These are phyloP conservation scores for Semicossyphus pulcher DNA, from an alignment of 2,113 vertebrate genomes.

Conservation along the genomic window DNA sequence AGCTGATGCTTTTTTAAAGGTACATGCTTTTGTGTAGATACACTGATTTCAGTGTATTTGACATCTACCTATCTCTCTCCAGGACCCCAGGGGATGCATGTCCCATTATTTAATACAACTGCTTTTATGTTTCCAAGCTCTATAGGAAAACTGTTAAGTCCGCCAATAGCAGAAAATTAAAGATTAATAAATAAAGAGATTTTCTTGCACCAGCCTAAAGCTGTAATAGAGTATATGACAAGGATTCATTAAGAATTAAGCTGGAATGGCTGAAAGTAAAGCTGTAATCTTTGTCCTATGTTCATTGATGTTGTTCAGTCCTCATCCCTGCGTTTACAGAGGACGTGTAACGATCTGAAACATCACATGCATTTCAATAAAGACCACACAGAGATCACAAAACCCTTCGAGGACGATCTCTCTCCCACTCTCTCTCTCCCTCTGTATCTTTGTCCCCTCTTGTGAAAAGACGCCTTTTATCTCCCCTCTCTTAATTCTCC, in stretches of 20 bases:
- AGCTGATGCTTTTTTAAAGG: background rate
- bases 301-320: background rate
- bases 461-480: conserved; percentile 43
- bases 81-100: background rate
- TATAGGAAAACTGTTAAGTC: background rate
- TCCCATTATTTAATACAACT: too few species aligned
- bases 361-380: conserved; percentile 29
- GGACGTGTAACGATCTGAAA: background rate
- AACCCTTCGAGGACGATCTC: background rate
- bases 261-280: background rate
- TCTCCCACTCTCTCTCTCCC: conserved; percentile 1
- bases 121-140: too few species aligned
- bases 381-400: conserved; percentile 50
- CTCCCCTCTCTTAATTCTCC: conserved; percentile 26
- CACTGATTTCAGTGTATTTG: background rate
- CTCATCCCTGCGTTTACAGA: background rate
- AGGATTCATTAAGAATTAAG: background rate
- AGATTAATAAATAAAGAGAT: background rate
- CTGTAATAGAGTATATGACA: background rate
- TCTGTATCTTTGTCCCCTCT: conserved; percentile 4
- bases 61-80: background rate
- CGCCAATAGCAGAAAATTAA: background rate
- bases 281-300: background rate
- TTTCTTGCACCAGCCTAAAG: background rate
- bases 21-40: background rate